Evolutionary conservation across 2,113 vertebrate genomes (phyloP).

Genomic region (Felis chaus): DNA sequence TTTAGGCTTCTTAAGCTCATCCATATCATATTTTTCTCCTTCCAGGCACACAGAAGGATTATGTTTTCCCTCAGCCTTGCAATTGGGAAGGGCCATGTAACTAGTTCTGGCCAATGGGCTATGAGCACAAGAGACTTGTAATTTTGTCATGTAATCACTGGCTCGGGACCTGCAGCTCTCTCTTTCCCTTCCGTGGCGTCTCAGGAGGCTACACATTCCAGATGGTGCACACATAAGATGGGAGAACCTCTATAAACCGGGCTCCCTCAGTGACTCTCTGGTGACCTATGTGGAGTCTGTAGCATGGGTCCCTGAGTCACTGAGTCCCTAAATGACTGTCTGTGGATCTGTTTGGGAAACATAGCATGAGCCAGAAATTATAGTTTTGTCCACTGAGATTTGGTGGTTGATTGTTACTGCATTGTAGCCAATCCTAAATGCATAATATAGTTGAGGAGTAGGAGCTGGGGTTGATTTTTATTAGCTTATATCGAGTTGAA

Average conservation of each 20-base stretch:
- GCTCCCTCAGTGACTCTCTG: not conserved
- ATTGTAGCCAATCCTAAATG: not conserved
- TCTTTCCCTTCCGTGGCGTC: not conserved
- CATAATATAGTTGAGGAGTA: conserved; percentile 12
- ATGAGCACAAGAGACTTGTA: not conserved
- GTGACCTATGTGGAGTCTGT: not conserved
- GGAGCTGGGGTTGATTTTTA: conserved; percentile 35
- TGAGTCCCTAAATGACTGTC: not conserved
- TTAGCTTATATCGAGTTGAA: conserved; percentile 41
- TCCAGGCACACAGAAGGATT: not conserved
- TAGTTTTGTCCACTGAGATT: not conserved
- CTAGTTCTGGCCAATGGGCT: conserved; percentile 12
- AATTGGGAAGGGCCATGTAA: not conserved
- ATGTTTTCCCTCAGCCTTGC: not conserved
- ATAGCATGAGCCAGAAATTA: not conserved
- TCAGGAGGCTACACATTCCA: not conserved
- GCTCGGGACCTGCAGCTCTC: not conserved
- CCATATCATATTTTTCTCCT: not conserved
- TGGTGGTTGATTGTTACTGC: not conserved
- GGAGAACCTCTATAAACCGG: not conserved
- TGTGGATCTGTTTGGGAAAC: not conserved
- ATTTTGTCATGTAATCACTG: not conserved
- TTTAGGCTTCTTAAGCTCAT: not conserved
- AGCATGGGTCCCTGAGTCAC: not conserved
- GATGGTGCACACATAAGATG: not conserved